Evolutionary conservation across 2,113 vertebrate genomes (phyloP), one percentile per base, ranked within the genome.

Genomic region (Emberiza fucata): DNA sequence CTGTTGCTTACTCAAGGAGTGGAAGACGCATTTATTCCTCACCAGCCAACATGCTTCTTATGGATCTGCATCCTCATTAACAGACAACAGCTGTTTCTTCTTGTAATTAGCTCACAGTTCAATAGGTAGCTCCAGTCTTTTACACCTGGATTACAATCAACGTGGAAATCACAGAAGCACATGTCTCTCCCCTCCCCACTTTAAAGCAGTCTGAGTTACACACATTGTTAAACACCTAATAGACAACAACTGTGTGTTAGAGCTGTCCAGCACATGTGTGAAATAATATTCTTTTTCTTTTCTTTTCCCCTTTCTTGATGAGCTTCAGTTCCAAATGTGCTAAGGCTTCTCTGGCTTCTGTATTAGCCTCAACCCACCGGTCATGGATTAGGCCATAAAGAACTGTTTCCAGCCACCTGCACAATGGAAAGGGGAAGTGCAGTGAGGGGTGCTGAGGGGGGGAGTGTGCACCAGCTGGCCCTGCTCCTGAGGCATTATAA

Each of bases 101-200:
- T 97, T 96, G 91, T 98, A 98, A 98, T 98, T 98, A 98, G 96
- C 98, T 97, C 96, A 97, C 98, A 98, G 97, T 97, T 98, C 98
- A 98, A 93, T 97, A 97, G 97, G 95, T 97, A 97, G 94, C 95
- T 92, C 86, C 89, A 54, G 93, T 97, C 96, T 98, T 92, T 95
- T 97, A 97, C 97, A 98, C 97, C 98, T 98, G 97, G 94, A 97
- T 96, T 93, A 88, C 94, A 95, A 90, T 87, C 97, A 97, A 84
- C 92, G 84, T 53, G 82, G 95, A 98, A 97, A 98, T 98, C 94
- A 98, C 93, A 97, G 97, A 94, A 97, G 93, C 92, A 95, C 94
- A 80, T 86, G 97, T 97, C 86, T 94, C 85, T 85, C 69, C 69
- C 61, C 57, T 91, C 29, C 66, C n/a, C 86, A 31, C 33, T 96